These are phyloP conservation scores for Scaptodrosophila latifasciaeformis DNA, from an alignment of 2,888 invertebrate species.

Conservation along the genomic window DNA sequence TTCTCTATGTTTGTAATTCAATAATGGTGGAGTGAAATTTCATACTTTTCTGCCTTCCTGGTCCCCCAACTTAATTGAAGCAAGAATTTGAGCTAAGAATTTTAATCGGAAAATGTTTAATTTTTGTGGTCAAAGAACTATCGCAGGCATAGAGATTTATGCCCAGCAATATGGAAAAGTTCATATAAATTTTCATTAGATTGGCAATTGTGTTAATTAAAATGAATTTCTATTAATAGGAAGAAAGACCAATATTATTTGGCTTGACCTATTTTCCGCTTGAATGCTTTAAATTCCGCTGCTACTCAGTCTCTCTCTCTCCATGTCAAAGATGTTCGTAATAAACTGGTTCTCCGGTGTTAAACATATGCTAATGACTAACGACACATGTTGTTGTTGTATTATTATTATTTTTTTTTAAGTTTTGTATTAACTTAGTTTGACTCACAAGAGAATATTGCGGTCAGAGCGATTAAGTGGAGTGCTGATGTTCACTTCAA, in stretches of 20 bases:
- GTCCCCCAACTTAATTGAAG: neutral
- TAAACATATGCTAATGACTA: slow-evolving; percentile 64
- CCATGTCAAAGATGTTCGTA: no score
- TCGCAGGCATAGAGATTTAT: no score
- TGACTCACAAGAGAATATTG: no score
- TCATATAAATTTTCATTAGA: no score
- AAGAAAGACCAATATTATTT: slow-evolving; percentile 14
- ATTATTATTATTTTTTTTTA: no score
- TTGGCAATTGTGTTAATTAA: slow-evolving; percentile 40
- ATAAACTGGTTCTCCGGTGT: slow-evolving; percentile 46
- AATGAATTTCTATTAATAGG: slow-evolving; percentile 36
- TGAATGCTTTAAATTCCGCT: no score
- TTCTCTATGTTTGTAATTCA: no score
- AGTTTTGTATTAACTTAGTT: no score
- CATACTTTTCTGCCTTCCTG: neutral
- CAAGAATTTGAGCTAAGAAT: neutral
- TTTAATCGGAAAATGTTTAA: neutral
- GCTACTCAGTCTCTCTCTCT: no score
- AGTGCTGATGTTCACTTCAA: slow-evolving; percentile 32
- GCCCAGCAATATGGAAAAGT: no score
- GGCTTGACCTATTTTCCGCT: neutral
- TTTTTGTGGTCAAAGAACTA: no score
- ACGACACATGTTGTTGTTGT: slow-evolving; percentile 40
- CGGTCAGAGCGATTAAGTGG: slow-evolving; percentile 63
- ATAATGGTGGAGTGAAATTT: no score